Conservation (phyloP, 1,140 invertebrate species). For the Drosophila seguyi region DNA sequence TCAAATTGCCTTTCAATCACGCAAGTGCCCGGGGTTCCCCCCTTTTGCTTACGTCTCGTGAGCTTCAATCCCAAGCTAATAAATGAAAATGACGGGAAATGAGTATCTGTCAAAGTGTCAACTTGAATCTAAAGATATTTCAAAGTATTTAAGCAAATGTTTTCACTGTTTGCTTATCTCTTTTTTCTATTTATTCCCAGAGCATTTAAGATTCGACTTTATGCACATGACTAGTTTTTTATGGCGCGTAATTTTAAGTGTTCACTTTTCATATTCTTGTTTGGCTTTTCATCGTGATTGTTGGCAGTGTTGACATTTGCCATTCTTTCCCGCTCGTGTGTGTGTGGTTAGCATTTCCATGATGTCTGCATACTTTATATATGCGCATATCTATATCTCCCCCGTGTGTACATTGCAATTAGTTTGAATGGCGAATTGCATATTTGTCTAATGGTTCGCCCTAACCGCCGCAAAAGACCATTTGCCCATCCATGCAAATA, state of each 20-base stretch:
- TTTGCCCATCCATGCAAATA: conserved; percentile 13
- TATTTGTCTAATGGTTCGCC: conserved; percentile 15
- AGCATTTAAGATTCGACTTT: neutral
- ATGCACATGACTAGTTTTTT: neutral
- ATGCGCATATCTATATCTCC: conserved; percentile 13
- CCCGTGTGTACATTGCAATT: conserved; percentile 19
- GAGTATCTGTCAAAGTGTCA: neutral
- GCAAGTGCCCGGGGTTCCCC: neutral
- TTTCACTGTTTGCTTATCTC: neutral
- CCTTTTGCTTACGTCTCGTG: neutral
- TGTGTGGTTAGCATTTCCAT: conserved; percentile 17
- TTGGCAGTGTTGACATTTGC: conserved; percentile 21
- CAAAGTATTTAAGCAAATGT: neutral
- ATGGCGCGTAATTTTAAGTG: conserved; percentile 8
- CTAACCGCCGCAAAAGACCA: conserved; percentile 5
- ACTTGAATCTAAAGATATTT: neutral
- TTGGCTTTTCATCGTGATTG: conserved; percentile 16
- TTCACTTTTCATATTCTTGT: conserved; percentile 11
- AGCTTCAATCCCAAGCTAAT: neutral
- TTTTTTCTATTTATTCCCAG: no score
- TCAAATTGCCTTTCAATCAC: conserved; percentile 21
- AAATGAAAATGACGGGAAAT: neutral
- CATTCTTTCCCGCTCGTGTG: conserved; percentile 3
- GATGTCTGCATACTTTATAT: conserved; percentile 11
- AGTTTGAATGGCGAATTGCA: conserved; percentile 23